Evolutionary conservation across 2,888 invertebrate species (phyloP).

Genomic region (Drosophila pseudotakahashii): DNA sequence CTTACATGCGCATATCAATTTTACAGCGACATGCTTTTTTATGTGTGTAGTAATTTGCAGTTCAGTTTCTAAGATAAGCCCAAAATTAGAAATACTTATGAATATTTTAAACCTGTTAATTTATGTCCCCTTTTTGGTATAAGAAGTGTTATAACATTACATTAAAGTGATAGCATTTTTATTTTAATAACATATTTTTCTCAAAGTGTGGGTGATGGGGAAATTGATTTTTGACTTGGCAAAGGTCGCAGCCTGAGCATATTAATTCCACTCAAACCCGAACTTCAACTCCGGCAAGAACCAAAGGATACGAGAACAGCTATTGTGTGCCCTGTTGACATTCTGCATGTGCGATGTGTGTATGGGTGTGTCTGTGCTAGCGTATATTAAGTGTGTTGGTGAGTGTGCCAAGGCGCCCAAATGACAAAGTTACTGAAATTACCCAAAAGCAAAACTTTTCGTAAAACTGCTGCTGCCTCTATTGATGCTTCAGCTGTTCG

Average conservation of each 20-base stretch:
- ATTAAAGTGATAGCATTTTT: not conserved
- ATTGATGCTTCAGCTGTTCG: conserved; percentile 34
- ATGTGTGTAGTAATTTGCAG: too few relatives aligned
- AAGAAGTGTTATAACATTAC: too few relatives aligned
- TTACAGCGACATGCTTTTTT: too few relatives aligned
- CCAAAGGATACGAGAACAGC: conserved; percentile 37
- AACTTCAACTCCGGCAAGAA: conserved; percentile 17
- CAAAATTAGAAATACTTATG: too few relatives aligned
- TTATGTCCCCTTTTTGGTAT: too few relatives aligned
- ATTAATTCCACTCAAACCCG: conserved; percentile 62
- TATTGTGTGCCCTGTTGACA: conserved; percentile 67
- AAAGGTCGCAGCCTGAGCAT: conserved; percentile 67
- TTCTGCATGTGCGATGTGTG: conserved; percentile 35
- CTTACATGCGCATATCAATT: too few relatives aligned
- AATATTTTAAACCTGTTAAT: too few relatives aligned
- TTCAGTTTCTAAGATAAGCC: too few relatives aligned
- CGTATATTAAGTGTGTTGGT: conserved; percentile 24
- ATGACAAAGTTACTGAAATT: conserved; percentile 78
- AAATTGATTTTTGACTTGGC: conserved; percentile 78
- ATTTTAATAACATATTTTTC: not conserved
- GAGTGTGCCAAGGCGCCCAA: conserved; percentile 44
- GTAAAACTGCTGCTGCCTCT: conserved; percentile 51
- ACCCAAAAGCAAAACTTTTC: conserved; percentile 67
- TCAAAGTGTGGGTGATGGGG: conserved; percentile 15
- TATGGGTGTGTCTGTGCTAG: conserved; percentile 27